Base-by-base conservation (phyloP, 2,113 vertebrate species). In the Pedionomus torquatus region DNA sequence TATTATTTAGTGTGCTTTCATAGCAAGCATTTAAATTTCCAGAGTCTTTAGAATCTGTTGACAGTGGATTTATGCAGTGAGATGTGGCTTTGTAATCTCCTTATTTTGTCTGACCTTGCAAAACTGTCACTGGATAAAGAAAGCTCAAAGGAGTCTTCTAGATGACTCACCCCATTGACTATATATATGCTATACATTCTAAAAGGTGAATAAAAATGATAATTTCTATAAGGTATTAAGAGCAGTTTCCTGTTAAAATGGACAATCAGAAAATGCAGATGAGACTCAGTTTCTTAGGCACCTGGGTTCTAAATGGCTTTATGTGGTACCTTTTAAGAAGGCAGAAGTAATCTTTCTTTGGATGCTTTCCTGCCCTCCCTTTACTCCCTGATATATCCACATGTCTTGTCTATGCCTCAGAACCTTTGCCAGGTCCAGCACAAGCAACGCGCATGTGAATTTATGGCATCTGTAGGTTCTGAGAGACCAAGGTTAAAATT, bases 401-500 rank as follows among this genome's bases (percentile, higher is more conserved):
- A 39, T 28, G 41, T 35, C 48, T 81, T 33, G 9, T 72, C 46
- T 54, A 6, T 64, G 71, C 76, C 63, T 77, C 81, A 96, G 57
- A 89, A 93, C 61, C 76, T 87, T 89, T 52, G 51, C 70, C 87
- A 89, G 65, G 74, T 91, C 37, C 49, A 89, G 61, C 65, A 72
- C 24, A 52, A 93, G 72, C 2, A 5, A 89, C 1, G 21, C 33
- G 55, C 6, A 4, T 11, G 9, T 91, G 84, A 93, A 80, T 91
- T 90, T 89, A 85, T 58, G 81, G 75, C 74, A 80, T 39, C 43
- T 37, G 87, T 35, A 64, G 60, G 48, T 90, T 94, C 49, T 91
- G 77, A 89, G 77, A 89, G 61, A 92, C 69, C n/a, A 89, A 68
- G 44, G 83, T 49, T 82, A 91, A 92, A 95, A 97, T 87, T 89